A percentile compares a stretch with the other conserved stretches of the same genome.
These are phyloP conservation scores for Musca vetustissima DNA, from an alignment of 1,140 invertebrate genomes.

Conservation along the genomic window DNA sequence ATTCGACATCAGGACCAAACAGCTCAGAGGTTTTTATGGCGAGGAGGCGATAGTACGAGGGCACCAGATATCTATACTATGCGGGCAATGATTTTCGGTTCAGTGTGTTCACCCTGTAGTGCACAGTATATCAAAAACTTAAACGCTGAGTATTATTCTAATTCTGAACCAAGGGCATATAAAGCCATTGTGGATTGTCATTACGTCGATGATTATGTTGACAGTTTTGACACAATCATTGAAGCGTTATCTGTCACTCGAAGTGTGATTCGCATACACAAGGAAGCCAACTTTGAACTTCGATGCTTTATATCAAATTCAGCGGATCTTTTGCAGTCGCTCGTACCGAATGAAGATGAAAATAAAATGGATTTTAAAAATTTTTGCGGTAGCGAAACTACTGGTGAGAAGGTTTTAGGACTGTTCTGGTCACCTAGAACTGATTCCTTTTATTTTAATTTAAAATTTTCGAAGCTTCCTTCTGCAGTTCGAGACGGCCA, in stretches of 20 bases:
- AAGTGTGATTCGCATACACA: background rate
- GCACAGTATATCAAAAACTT: constrained; percentile 4
- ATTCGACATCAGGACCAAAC: no score
- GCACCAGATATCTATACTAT: background rate
- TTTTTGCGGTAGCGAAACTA: background rate
- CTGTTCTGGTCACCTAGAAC: background rate
- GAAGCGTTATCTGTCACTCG: background rate
- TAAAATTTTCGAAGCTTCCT: constrained; percentile 6
- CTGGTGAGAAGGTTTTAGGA: background rate
- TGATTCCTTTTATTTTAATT: background rate
- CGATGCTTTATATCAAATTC: background rate
- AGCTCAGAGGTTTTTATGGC: constrained; percentile 32
- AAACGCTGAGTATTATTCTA: background rate
- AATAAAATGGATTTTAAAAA: background rate
- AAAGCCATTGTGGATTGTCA: constrained; percentile 5
- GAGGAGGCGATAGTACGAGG: background rate
- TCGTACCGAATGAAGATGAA: background rate
- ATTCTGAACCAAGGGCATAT: background rate
- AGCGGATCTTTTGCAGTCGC: background rate
- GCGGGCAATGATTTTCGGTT: no score
- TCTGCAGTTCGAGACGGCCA: no score
- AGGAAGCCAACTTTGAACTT: background rate
- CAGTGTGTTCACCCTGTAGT: background rate
- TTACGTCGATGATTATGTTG: no score
- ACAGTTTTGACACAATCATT: no score